Evolutionary conservation across 2,797 vertebrate genomes (phyloP), one percentile per base, ranked within the genome.

Genomic region (Perodicticus potto): DNA sequence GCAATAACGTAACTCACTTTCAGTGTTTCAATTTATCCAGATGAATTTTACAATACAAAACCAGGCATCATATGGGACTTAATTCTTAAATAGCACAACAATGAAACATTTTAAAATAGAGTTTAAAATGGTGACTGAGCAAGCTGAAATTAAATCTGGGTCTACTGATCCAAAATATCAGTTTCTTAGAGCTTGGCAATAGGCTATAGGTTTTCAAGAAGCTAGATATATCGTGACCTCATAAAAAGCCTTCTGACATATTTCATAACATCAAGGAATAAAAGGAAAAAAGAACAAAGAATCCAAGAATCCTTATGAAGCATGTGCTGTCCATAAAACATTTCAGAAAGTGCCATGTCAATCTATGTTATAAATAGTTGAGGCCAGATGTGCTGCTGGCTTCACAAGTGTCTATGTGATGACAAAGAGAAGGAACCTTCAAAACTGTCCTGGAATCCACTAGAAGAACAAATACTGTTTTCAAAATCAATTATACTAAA

Each of bases 1-100:
- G 93, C 49, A 96, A 83, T 89, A 97, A 96, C 61, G 97, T 86
- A 97, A 97, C n/a, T 78, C 96, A 86, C 49, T 86, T 94, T 90
- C 97, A 99, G 98, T 96, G 97, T 76, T 97, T 95, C 92, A 98
- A 96, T 98, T 93, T 96, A 98, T 96, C 72, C 76, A 98, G 97
- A 96, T 96, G 93, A 94, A 72, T 97, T 98, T 96, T 93, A 96
- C 98, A 98, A 97, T 70, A 98, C 97, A 97, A 97, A 89, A 49
- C 59, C 96, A 93, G 94, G 97, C 97, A 95, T 97, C 53, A 59
- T 23, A 72, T 94, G 84, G 4, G 22, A 95, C 55, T 95, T 93
- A 67, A 87, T 40, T 93, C 80, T 94, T 17, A 53, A 96, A 97
- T 78, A 82, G 49, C 43, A 97, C 69, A 87, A 72, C 91, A 97